A percentile compares a stretch with the other conserved stretches of the same genome.
Conservation (phyloP, 64 coral and sea anemone species). For the Cladopsammia gracilis region DNA sequence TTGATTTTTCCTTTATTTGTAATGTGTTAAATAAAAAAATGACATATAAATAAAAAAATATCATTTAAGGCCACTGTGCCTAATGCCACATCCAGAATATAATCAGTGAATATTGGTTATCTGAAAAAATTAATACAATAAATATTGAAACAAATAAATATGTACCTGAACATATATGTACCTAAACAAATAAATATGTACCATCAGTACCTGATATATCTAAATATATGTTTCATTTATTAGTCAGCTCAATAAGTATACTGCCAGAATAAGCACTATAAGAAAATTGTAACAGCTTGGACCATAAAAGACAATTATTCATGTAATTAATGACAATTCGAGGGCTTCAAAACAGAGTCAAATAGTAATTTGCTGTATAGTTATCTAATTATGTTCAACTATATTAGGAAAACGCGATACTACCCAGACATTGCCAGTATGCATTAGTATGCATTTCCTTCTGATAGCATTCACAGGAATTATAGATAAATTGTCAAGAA, state of each 20-base stretch:
- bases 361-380: not conserved
- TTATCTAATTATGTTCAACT: conserved; percentile 48
- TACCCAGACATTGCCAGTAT: conserved; percentile 25
- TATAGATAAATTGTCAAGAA: conserved; percentile 23
- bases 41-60: too few relatives aligned
- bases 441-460: conserved; percentile 6
- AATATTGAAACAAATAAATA: too few relatives aligned
- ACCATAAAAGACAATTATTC: conserved; percentile 12
- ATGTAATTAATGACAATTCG: not conserved
- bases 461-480: not conserved
- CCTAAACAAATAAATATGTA: too few relatives aligned
- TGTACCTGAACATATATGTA: too few relatives aligned
- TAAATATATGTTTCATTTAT: not conserved
- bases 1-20: too few relatives aligned
- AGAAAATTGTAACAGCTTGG: not conserved
- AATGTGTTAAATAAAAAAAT: too few relatives aligned
- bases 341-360: not conserved
- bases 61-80: too few relatives aligned
- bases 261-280: not conserved
- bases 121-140: too few relatives aligned
- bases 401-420: conserved; percentile 52
- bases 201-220: too few relatives aligned
- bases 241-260: not conserved
- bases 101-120: too few relatives aligned
- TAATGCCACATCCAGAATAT: too few relatives aligned